phyloP scores from a whole-genome alignment of 2,888 invertebrate genomes.

The Coleophora flavipennella region DNA sequence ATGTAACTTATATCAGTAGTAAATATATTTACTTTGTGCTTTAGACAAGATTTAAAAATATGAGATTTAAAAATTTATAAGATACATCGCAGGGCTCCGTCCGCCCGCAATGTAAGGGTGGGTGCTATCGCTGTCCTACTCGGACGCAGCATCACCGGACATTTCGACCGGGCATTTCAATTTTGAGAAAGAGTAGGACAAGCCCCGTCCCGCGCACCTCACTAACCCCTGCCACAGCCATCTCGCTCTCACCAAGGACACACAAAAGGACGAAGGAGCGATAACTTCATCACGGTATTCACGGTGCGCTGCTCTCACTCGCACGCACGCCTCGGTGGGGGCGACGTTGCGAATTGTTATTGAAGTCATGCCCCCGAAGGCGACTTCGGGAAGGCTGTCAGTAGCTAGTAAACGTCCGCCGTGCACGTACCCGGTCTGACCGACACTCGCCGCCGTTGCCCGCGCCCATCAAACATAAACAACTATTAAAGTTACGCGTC shows the following conservation, averaged over 20 bases:
- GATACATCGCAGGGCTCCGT: slow-evolving; percentile 61
- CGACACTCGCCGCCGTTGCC: slow-evolving; percentile 37
- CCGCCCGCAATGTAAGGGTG: slow-evolving; percentile 71
- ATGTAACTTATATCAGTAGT: too few species aligned
- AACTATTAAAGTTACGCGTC: slow-evolving; percentile 13
- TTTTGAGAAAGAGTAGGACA: slow-evolving; percentile 74
- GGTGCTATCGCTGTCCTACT: slow-evolving; percentile 69
- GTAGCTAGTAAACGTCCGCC: slow-evolving; percentile 68
- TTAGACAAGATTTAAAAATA: too few species aligned
- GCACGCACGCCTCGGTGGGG: slow-evolving; percentile 66
- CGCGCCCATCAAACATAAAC: slow-evolving; percentile 41
- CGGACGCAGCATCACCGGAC: slow-evolving; percentile 73
- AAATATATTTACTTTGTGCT: too few species aligned
- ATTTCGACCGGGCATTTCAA: slow-evolving; percentile 75
- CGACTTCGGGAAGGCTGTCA: slow-evolving; percentile 73
- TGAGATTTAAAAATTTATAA: slow-evolving; percentile 35
- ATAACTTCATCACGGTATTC: slow-evolving; percentile 71
- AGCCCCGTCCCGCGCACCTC: slow-evolving; percentile 46
- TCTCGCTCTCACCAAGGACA: slow-evolving; percentile 67
- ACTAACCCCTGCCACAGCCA: slow-evolving; percentile 34
- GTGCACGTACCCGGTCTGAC: slow-evolving; percentile 63
- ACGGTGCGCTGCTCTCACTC: slow-evolving; percentile 62
- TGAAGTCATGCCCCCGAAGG: slow-evolving; percentile 74
- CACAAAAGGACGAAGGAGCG: slow-evolving; percentile 75
- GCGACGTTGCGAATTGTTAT: slow-evolving; percentile 74